These are phyloP conservation scores for Psittacula echo DNA, from an alignment of 2,797 vertebrate genomes.

Conservation along the genomic window DNA sequence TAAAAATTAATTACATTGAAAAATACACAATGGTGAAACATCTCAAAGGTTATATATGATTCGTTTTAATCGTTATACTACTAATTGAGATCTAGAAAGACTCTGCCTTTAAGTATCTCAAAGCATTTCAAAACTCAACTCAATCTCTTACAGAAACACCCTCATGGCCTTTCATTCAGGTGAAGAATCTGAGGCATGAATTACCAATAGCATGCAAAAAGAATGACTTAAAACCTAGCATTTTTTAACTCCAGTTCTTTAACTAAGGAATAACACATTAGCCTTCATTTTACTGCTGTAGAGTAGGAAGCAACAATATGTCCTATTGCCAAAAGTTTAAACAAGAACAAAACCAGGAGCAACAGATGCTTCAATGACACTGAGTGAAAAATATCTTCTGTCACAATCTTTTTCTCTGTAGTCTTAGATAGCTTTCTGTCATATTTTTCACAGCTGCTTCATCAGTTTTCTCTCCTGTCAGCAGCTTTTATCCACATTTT, in stretches of 20 bases:
- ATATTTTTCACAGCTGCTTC: background rate
- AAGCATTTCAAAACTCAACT: background rate
- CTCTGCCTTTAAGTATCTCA: background rate
- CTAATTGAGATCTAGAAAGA: background rate
- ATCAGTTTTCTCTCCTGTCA: background rate
- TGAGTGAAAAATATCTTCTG: background rate
- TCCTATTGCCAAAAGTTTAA: background rate
- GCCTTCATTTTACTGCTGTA: background rate
- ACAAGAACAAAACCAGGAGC: background rate
- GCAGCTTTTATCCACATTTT: background rate
- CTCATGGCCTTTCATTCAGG: background rate
- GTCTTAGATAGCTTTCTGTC: background rate
- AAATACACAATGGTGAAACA: constrained; percentile 25
- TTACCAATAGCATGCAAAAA: background rate
- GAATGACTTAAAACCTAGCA: accelerated
- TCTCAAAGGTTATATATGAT: background rate
- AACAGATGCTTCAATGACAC: background rate
- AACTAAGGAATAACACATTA: background rate
- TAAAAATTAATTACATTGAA: constrained; percentile 14
- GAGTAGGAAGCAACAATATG: background rate
- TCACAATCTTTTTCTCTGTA: background rate
- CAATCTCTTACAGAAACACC: background rate
- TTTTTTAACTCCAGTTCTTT: background rate
- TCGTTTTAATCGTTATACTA: background rate
- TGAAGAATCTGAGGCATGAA: background rate